phyloP scores from a whole-genome alignment of 2,797 vertebrate species.

The Epinephelus malabaricus region DNA sequence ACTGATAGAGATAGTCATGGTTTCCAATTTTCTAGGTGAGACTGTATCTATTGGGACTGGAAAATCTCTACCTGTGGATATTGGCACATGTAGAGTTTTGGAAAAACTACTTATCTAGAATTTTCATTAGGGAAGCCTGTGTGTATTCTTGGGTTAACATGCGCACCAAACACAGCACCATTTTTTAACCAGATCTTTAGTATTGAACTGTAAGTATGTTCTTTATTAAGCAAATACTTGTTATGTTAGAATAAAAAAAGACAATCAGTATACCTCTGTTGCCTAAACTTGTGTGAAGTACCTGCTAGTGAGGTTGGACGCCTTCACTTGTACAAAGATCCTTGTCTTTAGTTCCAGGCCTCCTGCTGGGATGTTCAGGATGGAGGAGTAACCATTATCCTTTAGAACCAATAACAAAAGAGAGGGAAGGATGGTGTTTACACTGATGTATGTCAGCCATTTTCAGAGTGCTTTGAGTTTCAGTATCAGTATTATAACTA shows the following conservation, averaged over 20 bases:
- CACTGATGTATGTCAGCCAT: not conserved
- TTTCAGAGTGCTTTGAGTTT: not conserved
- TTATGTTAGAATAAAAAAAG: not conserved
- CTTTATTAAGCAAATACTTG: not conserved
- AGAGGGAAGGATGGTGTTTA: not conserved
- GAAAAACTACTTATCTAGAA: not conserved
- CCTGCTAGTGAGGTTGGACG: conserved; percentile 82
- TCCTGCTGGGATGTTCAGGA: conserved; percentile 61
- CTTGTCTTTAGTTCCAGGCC: conserved; percentile 82
- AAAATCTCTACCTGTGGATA: not conserved
- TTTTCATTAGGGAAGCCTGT: not conserved
- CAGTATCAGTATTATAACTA: not conserved
- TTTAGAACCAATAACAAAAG: conserved; percentile 35
- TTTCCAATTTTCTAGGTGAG: not conserved
- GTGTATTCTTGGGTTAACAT: not conserved
- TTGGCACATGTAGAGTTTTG: not conserved
- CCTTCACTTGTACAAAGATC: conserved; percentile 82
- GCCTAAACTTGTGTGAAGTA: conserved; percentile 25
- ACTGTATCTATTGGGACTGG: not conserved
- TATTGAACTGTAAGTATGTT: not conserved
- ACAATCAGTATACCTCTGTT: not conserved
- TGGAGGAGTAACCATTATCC: conserved; percentile 69
- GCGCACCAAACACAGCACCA: not conserved
- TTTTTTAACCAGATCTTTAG: not conserved
- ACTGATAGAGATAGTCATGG: not conserved